A percentile compares a stretch with the other conserved stretches of the same genome.
These are phyloP conservation scores for Oreohelix idahoensis DNA, from an alignment of 1,140 invertebrate genomes.

Conservation along the genomic window DNA sequence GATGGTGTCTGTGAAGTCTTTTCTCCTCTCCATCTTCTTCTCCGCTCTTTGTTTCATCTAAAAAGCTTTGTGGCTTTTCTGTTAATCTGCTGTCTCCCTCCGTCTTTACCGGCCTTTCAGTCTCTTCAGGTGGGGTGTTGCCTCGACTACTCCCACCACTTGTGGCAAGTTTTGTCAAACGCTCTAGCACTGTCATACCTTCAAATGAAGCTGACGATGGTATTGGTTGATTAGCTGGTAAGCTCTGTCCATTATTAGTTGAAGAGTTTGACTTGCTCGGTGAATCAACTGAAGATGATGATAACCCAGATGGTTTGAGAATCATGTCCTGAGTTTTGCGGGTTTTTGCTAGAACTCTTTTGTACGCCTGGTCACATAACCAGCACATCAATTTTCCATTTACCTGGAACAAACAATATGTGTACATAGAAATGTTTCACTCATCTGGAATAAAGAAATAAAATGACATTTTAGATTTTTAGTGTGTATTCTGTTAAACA, in stretches of 20 bases:
- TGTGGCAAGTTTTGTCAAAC: conserved; percentile 31
- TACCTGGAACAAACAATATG: conserved; percentile 77
- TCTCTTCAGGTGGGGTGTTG: conserved; percentile 38
- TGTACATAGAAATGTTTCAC: background rate
- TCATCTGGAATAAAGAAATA: no score
- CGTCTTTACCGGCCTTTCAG: conserved; percentile 11
- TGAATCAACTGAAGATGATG: conserved; percentile 25
- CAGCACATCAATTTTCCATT: conserved; percentile 96
- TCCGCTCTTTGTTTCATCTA: conserved; percentile 32
- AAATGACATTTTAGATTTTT: no score
- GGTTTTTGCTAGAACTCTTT: conserved; percentile 89
- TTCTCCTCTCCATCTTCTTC: conserved; percentile 36
- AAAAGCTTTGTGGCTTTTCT: conserved; percentile 36
- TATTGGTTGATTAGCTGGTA: conserved; percentile 2
- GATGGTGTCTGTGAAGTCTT: conserved; percentile 41
- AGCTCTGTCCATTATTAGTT: conserved; percentile 23
- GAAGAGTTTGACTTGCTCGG: conserved; percentile 38
- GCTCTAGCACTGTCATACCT: conserved; percentile 38
- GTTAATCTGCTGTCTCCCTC: conserved; percentile 37
- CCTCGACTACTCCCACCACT: conserved; percentile 43
- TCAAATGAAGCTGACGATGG: conserved; percentile 26
- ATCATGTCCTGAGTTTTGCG: conserved; percentile 51
- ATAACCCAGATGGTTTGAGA: conserved; percentile 27
- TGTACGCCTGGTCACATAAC: conserved; percentile 95
- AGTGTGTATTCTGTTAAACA: no score